A percentile compares a stretch with the other conserved stretches of the same genome.
These are phyloP conservation scores for Daboia siamensis DNA, from an alignment of 2,113 vertebrate genomes.

Conservation along the genomic window DNA sequence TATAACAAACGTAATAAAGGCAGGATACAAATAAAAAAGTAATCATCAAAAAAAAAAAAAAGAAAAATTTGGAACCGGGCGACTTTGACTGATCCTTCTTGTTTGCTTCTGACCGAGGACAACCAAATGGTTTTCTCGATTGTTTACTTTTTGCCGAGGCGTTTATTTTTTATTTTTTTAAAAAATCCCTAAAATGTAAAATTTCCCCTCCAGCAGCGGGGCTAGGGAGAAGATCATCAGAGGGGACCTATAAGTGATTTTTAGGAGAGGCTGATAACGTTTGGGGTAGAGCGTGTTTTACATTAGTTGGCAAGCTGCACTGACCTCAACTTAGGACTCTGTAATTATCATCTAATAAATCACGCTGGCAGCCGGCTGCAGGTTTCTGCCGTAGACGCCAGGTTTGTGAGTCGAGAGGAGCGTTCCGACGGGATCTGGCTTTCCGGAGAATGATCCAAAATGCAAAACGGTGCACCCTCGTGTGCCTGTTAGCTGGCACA, in stretches of 20 bases:
- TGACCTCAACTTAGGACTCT: not conserved
- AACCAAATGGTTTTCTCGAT: not conserved
- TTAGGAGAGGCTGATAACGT: not conserved
- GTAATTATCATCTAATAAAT: slow-evolving; percentile 38
- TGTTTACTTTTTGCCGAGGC: not conserved
- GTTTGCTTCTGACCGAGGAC: not conserved
- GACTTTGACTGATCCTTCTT: not conserved
- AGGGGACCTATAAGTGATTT: not conserved
- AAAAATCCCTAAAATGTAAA: not conserved
- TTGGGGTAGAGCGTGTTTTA: not conserved
- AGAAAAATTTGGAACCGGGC: not conserved
- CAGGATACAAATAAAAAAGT: not conserved
- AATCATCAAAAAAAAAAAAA: not conserved
- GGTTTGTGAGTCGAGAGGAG: not conserved
- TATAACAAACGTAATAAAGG: not conserved
- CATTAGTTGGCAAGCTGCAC: not conserved
- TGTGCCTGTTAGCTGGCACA: not conserved
- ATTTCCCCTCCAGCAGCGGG: not conserved
- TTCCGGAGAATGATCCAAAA: not conserved
- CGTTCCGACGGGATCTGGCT: not conserved
- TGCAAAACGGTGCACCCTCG: not conserved
- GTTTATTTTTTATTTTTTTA: no score
- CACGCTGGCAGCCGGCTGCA: not conserved
- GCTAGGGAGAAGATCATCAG: not conserved
- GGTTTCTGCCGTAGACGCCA: not conserved